A percentile compares a stretch with the other conserved stretches of the same genome.
Evolutionary conservation across 1,140 invertebrate genomes (phyloP).

Genomic region (Drosophila parabipectinata): DNA sequence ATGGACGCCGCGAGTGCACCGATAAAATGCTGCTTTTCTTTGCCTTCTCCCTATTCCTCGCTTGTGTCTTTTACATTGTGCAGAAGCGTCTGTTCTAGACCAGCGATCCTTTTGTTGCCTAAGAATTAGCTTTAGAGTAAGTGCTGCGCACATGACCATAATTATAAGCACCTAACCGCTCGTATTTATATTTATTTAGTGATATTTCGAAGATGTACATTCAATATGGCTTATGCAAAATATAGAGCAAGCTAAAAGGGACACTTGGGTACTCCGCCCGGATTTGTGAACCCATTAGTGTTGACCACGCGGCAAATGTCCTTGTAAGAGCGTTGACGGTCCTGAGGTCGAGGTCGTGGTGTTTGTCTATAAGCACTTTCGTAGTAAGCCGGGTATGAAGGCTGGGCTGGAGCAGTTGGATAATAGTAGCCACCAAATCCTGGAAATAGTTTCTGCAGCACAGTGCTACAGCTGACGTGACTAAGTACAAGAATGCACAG

Average conservation of each 20-base stretch:
- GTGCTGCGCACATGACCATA: slow-evolving; percentile 22
- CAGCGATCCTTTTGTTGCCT: slow-evolving; percentile 3
- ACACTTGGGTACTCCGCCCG: slow-evolving; percentile 60
- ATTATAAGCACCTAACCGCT: slow-evolving; percentile 26
- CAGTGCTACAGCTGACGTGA: background rate
- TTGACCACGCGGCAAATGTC: slow-evolving; percentile 73
- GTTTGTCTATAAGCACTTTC: slow-evolving; percentile 11
- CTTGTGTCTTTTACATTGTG: slow-evolving; percentile 95
- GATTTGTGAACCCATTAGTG: slow-evolving; percentile 71
- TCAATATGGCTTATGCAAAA: slow-evolving; percentile 15
- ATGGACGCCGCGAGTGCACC: slow-evolving; percentile 95
- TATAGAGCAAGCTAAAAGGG: slow-evolving; percentile 45
- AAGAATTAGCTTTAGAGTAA: slow-evolving; percentile 29
- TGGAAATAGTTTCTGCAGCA: slow-evolving; percentile 34
- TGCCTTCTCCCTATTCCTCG: slow-evolving; percentile 96
- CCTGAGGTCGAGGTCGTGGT: background rate
- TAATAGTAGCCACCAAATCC: slow-evolving; percentile 25
- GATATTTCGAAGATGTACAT: slow-evolving; percentile 18
- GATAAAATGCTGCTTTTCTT: slow-evolving; percentile 96
- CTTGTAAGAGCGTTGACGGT: slow-evolving; percentile 60
- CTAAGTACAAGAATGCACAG: slow-evolving; percentile 12
- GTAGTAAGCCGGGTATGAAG: slow-evolving; percentile 9
- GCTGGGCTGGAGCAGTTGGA: background rate
- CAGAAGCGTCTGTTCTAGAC: slow-evolving; percentile 93
- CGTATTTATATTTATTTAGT: slow-evolving; percentile 53